Conservation (phyloP, 2,888 invertebrate species). For the Gnatocerus cornutus region DNA sequence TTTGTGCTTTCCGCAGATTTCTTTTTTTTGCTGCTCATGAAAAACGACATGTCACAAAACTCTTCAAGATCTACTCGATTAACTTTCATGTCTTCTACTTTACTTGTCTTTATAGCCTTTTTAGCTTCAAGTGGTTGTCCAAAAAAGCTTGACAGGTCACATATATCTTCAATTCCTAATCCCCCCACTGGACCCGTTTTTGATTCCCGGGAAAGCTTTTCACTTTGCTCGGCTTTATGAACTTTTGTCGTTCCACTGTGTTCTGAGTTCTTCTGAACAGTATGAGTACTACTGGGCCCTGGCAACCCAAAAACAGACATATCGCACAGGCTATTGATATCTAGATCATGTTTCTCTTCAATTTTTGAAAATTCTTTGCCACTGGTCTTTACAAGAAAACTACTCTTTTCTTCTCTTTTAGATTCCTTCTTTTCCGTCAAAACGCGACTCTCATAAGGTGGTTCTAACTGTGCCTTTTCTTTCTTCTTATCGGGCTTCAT, state of each 20-base stretch:
- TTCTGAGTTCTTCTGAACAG: too few species aligned
- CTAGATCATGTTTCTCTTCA: slow-evolving; percentile 14
- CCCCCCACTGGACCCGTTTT: slow-evolving; percentile 9
- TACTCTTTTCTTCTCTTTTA: not conserved
- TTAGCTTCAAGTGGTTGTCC: not conserved
- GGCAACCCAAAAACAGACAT: slow-evolving; percentile 57
- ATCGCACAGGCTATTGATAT: slow-evolving; percentile 55
- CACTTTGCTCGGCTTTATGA: not conserved
- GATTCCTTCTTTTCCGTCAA: not conserved
- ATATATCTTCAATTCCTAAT: slow-evolving; percentile 21
- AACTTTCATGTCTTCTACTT: not conserved
- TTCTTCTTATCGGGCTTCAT: slow-evolving; percentile 20
- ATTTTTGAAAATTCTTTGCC: slow-evolving; percentile 4
- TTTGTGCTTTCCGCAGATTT: not conserved
- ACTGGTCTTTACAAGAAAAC: not conserved
- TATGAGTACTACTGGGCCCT: not conserved
- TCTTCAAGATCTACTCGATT: not conserved
- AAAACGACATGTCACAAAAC: slow-evolving; percentile 5
- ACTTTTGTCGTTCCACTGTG: not conserved
- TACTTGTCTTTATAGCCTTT: not conserved
- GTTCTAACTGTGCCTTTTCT: not conserved
- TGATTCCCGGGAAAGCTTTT: not conserved
- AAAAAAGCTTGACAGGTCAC: slow-evolving; percentile 28
- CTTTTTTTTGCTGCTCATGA: not conserved
- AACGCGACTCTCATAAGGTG: too few species aligned